Evolutionary conservation across 2,888 invertebrate genomes (phyloP).

Genomic region (Pristionchus arcanus): DNA sequence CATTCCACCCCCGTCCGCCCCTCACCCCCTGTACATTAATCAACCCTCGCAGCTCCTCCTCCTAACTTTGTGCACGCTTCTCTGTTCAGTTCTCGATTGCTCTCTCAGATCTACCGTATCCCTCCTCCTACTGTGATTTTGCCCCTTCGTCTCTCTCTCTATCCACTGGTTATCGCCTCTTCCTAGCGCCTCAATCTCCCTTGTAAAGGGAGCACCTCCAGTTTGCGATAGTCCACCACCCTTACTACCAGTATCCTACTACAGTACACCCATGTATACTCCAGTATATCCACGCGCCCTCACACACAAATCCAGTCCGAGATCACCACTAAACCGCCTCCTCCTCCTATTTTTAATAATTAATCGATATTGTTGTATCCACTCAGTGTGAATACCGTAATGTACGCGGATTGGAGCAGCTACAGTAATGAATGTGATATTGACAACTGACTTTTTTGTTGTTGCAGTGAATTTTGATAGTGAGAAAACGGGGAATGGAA

Average conservation of each 20-base stretch:
- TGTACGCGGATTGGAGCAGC: background rate
- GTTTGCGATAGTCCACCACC: background rate
- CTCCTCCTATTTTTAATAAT: background rate
- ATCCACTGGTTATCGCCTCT: background rate
- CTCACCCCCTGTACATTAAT: background rate
- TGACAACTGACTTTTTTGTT: background rate
- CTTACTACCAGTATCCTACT: conserved; percentile 1
- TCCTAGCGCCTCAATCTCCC: background rate
- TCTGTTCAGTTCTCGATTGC: background rate
- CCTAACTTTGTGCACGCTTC: background rate
- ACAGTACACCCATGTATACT: background rate
- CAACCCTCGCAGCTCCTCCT: background rate
- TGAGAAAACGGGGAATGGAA: background rate
- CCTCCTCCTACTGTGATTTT: conserved; percentile 13
- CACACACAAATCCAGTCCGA: background rate
- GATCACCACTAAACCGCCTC: background rate
- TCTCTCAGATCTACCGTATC: conserved; percentile 40
- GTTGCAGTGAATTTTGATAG: background rate
- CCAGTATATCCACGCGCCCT: background rate
- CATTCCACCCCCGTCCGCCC: background rate
- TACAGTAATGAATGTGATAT: conserved; percentile 44
- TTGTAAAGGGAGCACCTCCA: background rate
- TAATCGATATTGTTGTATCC: background rate
- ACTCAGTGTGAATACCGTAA: conserved; percentile 39
- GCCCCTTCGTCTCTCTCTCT: conserved; percentile 48